Conservation (phyloP, 2,888 invertebrate species). For the Acanthosepion esculentum region DNA sequence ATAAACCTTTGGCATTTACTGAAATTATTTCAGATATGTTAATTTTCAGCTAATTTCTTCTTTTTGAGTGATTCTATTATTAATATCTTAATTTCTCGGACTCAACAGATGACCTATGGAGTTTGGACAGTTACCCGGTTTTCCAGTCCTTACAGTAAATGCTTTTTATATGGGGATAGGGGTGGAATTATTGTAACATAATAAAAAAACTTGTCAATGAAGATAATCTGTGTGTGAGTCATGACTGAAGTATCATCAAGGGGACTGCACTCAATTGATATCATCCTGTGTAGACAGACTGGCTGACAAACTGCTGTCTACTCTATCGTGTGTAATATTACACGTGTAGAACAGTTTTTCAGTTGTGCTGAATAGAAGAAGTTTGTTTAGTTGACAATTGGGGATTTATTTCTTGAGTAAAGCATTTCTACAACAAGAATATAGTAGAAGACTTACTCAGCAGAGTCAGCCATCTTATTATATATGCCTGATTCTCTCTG, state of each 20-base stretch:
- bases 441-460: too few species aligned
- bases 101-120: too few species aligned
- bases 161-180: not conserved
- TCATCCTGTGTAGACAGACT: not conserved
- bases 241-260: not conserved
- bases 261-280: slow-evolving; percentile 6
- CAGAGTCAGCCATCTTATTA: too few species aligned
- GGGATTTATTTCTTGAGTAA: too few species aligned
- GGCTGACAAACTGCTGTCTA: not conserved
- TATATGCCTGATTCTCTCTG: too few species aligned
- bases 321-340: not conserved
- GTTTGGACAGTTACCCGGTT: too few species aligned
- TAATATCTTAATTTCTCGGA: too few species aligned
- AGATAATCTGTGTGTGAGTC: not conserved
- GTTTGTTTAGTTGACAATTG: not conserved
- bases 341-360: not conserved
- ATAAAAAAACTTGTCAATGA: not conserved
- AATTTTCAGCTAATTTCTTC: too few species aligned
- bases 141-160: not conserved
- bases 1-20: too few species aligned
- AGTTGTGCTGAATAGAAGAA: not conserved
- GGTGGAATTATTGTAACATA: not conserved
- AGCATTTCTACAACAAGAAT: too few species aligned
- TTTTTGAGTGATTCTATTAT: too few species aligned
- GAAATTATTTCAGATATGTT: too few species aligned